Conservation (phyloP, 2,797 vertebrate species). For the Siniperca obscura region DNA sequence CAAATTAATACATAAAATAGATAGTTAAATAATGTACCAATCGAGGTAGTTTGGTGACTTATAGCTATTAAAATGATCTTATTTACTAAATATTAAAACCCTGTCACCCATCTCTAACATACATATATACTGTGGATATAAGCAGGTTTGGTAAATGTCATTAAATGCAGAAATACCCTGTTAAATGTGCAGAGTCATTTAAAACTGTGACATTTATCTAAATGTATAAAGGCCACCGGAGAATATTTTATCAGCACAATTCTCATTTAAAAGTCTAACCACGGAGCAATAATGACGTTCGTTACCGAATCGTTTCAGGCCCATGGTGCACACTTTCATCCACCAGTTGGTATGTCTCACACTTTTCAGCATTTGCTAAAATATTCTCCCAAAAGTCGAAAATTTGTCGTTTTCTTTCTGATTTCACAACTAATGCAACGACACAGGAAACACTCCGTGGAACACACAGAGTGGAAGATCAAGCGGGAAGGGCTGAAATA, state of each 20-base stretch:
- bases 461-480: conserved; percentile 4
- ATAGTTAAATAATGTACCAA: background rate
- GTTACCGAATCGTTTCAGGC: background rate
- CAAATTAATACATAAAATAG: background rate
- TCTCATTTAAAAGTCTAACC: background rate
- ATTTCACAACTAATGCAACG: conserved; percentile 1
- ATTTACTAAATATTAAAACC: background rate
- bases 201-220: background rate
- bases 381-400: background rate
- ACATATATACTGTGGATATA: background rate
- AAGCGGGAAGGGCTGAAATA: conserved; percentile 10
- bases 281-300: background rate
- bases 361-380: background rate
- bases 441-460: conserved; percentile 1
- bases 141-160: background rate
- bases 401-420: background rate
- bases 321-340: background rate
- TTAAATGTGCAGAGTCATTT: background rate
- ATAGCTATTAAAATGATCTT: background rate
- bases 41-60: background rate
- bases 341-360: background rate
- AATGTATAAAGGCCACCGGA: background rate
- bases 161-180: background rate
- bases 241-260: background rate
- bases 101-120: background rate